Evolutionary conservation across 1,140 invertebrate genomes (phyloP), one percentile per base, ranked within the genome.

Genomic region (Caenorhabditis inopinata): DNA sequence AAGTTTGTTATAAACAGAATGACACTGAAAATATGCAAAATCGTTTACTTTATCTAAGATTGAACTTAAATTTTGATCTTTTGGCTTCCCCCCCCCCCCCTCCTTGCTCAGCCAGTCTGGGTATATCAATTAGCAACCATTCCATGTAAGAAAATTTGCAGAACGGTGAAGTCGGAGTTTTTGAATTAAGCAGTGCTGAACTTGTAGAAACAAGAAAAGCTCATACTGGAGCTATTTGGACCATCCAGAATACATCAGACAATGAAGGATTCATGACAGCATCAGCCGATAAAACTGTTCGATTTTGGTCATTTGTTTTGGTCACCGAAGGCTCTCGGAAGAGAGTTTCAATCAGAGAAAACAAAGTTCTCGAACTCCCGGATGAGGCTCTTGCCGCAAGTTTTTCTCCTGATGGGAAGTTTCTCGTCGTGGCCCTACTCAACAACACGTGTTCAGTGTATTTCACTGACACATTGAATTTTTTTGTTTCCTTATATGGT

Each of bases 361-460:
- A 74, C n/a, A 38, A 76, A 29, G 46, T 75, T 27, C 58, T 84
- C 25, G 46, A 76, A n/a, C 29, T 81, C 7, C 80, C 80, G 4
- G 83, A 84, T 51, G 80, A 84, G 25, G 79, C 80, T 14, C 73
- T 79, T 6, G 68, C 35, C 35, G 45, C 73, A 12, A 27, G 48
- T 7, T 53, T 83, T 18, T 76, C 75, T 18, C 75, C 82, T 1
- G 74, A 83, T 90, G 90, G 75, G 93, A 92, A 91, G 90, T 94
- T 95, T 84, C 88, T 99, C 18, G 96, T 95, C 6, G 94, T 95
- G 29, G 93, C 95, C 0, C 89, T 98, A 14, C 89, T 98, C 2
- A 95, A 99, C 90, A 93, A 92, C 16, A 99, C 96, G 16, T 94
- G 98, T 0, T 96, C 97, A 90, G 93, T 99, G 82, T 97, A 96